Base-by-base conservation (phyloP, 2,888 invertebrate species). In the Helleia helle region DNA sequence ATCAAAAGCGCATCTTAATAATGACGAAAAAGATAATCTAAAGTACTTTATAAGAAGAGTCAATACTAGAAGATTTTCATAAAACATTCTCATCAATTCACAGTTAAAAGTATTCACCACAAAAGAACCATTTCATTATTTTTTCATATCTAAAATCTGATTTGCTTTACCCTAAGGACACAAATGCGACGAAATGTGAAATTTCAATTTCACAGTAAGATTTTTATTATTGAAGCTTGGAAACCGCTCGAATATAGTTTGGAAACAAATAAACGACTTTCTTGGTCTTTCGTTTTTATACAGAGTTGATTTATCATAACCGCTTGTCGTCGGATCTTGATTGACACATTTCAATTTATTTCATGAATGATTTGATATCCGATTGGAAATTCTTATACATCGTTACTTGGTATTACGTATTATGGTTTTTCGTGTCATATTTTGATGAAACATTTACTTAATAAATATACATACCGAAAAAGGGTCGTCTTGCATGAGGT, bases 211-310 rank as follows among this genome's bases (percentile, higher is more conserved):
- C 57, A 58, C 52, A 56, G 61, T 54, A 66, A 68, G 60, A 70
- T 70, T 74, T 71, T 75, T 74, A 71, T 65, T 70, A 69, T 67
- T 56, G 64, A 59, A 60, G 67, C 64, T 65, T 54, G 60, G 58
- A 52, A 68, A 63, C 62, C 57, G 60, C 62, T 69, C 60, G 67
- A 71, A 69, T 72, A 69, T 80, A 77, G 79, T 81, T 77, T 71
- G 71, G 62, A 76, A 81, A 81, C 81, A 79, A 81, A 80, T 80
- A 76, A 76, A 77, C 68, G 74, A 71, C 71, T 75, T 81, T 70
- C 56, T 60, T 49, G 56, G 57, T 65, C 59, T 73, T 71, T 57
- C 55, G 62, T 65, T 62, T 76, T 73, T 71, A 64, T 71, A 74
- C 67, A 69, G 72, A 75, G 68, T 74, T 81, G 81, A 81, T 80